Percentiles rank a stretch among this genome's conserved stretches.
These are phyloP conservation scores for Bubalus kerabau DNA, from an alignment of 2,113 vertebrate species.

Conservation along the genomic window DNA sequence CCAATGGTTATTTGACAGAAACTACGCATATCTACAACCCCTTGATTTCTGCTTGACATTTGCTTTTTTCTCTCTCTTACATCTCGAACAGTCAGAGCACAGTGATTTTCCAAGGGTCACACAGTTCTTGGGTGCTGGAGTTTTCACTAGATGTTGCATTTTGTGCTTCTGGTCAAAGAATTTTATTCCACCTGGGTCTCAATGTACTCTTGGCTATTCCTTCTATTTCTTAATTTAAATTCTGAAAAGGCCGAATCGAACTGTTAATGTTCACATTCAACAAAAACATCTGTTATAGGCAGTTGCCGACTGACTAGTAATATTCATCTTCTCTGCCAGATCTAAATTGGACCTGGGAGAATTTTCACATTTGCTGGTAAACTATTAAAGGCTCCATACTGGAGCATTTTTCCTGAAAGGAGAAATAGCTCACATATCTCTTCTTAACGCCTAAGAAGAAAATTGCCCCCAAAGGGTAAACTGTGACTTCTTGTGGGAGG, in stretches of 20 bases:
- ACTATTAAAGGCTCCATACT: conserved; percentile 49
- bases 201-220: conserved; percentile 4
- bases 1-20: neutral
- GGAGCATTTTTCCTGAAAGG: conserved; percentile 55
- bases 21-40: neutral
- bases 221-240: conserved; percentile 51
- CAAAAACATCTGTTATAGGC: conserved; percentile 58
- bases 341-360: conserved; percentile 70
- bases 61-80: neutral
- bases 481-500: conserved; percentile 13
- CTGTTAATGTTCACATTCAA: conserved; percentile 54
- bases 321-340: conserved; percentile 62
- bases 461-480: conserved; percentile 51
- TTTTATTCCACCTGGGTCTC: neutral
- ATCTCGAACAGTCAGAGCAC: neutral
- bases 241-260: conserved; percentile 42
- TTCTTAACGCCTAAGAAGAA: conserved; percentile 51
- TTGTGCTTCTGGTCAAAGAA: neutral
- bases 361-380: conserved; percentile 57
- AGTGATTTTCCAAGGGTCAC: neutral
- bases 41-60: neutral
- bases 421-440: conserved; percentile 49
- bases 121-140: neutral
- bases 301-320: conserved; percentile 61
- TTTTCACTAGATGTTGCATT: neutral